phyloP scores from a whole-genome alignment of 2,113 vertebrate genomes.

The Terrapene triunguis region DNA sequence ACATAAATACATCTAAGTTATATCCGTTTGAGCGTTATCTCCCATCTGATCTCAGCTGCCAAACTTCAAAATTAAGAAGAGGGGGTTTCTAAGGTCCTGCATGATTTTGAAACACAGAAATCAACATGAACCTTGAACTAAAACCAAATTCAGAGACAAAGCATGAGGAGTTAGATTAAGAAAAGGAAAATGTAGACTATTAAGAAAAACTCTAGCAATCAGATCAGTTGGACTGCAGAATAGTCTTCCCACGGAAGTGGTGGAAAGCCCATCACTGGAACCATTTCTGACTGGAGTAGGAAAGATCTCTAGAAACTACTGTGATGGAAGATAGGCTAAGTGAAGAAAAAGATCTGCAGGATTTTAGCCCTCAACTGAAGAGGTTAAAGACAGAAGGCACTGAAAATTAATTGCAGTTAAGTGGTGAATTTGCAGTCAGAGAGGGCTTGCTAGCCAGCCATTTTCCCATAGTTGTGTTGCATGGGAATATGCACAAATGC shows the following conservation, averaged over 20 bases:
- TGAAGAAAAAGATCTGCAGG: not conserved
- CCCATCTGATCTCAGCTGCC: not conserved
- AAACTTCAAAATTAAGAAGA: slow-evolving; percentile 50
- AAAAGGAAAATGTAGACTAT: not conserved
- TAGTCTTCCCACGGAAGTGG: not conserved
- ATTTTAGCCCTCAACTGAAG: not conserved
- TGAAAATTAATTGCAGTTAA: not conserved
- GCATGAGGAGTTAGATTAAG: not conserved
- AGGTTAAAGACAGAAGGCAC: not conserved
- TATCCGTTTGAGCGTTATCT: not conserved
- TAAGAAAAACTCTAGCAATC: not conserved
- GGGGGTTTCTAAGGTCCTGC: not conserved
- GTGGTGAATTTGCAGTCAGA: not conserved
- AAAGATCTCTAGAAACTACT: not conserved
- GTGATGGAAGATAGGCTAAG: not conserved
- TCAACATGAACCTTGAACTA: slow-evolving; percentile 7
- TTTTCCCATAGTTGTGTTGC: not conserved
- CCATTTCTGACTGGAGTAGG: not conserved
- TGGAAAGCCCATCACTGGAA: not conserved
- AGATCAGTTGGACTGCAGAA: not conserved
- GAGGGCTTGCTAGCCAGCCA: not conserved
- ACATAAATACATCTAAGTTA: slow-evolving; percentile 17
- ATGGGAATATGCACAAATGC: not conserved
- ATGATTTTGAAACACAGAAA: slow-evolving; percentile 22
- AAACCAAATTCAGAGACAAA: not conserved